These are phyloP conservation scores for Meloidogyne hapla DNA, from an alignment of 1,140 invertebrate species.

Conservation along the genomic window DNA sequence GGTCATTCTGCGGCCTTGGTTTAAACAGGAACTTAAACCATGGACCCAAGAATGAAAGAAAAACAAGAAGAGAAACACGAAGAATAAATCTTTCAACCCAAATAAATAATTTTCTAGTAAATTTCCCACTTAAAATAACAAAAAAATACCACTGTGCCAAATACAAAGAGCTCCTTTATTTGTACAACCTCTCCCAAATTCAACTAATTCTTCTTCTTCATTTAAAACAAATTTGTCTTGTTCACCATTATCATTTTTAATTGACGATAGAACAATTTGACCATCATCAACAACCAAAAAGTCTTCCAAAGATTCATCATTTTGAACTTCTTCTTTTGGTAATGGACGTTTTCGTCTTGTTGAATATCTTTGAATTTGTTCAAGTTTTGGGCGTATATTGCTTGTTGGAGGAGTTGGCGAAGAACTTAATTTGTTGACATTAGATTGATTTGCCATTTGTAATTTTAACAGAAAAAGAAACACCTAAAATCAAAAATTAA, in stretches of 20 bases:
- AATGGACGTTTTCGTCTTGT: background rate
- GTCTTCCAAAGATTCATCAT: background rate
- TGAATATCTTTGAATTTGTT: background rate
- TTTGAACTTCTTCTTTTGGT: background rate
- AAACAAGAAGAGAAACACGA: no score
- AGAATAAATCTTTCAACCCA: background rate
- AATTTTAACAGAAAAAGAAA: background rate
- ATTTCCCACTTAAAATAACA: background rate
- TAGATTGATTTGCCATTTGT: background rate
- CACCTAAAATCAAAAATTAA: background rate
- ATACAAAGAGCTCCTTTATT: background rate
- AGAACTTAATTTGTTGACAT: background rate
- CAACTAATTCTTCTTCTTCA: background rate
- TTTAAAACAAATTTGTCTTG: background rate
- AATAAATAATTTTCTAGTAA: background rate
- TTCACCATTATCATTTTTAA: background rate
- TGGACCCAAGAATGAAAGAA: no score
- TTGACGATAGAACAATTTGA: background rate
- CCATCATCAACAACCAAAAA: background rate
- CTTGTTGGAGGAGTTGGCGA: background rate
- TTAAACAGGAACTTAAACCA: no score
- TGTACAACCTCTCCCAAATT: background rate
- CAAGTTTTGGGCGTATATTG: background rate
- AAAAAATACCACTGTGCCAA: slow-evolving; percentile 11
- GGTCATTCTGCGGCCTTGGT: no score